A percentile compares a stretch with the other conserved stretches of the same genome.
These are phyloP conservation scores for Oryzias sinensis DNA, from an alignment of 2,797 vertebrate species.

Conservation along the genomic window DNA sequence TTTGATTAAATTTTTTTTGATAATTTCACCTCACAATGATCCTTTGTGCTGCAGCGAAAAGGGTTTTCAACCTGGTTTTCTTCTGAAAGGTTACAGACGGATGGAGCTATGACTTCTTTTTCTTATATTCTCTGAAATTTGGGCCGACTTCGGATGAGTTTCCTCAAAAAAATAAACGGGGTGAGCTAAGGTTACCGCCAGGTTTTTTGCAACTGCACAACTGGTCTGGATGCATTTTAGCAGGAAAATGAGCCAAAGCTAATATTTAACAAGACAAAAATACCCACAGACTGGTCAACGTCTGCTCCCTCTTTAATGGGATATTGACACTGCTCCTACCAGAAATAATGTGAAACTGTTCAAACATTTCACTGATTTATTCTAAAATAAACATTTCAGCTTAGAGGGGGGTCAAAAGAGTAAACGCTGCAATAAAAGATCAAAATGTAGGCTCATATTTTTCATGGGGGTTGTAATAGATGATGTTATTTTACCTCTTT, in stretches of 20 bases:
- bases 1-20: slow-evolving; percentile 26
- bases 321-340: slow-evolving; percentile 21
- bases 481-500: neutral
- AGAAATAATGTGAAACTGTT: slow-evolving; percentile 22
- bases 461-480: slow-evolving; percentile 12
- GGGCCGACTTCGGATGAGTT: slow-evolving; percentile 65
- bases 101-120: slow-evolving; percentile 58
- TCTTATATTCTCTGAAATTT: slow-evolving; percentile 63
- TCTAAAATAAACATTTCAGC: slow-evolving; percentile 31
- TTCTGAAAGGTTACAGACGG: slow-evolving; percentile 70
- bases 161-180: slow-evolving; percentile 30
- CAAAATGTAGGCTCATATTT: slow-evolving; percentile 11
- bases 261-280: slow-evolving; percentile 36
- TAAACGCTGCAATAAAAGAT: slow-evolving; percentile 23
- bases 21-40: slow-evolving; percentile 5
- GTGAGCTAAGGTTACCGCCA: slow-evolving; percentile 67
- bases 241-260: slow-evolving; percentile 32
- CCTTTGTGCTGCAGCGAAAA: slow-evolving; percentile 4
- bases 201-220: slow-evolving; percentile 29
- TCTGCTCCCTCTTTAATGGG: slow-evolving; percentile 11
- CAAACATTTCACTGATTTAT: slow-evolving; percentile 16
- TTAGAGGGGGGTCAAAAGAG: slow-evolving; percentile 4
- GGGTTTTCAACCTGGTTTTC: slow-evolving; percentile 36
- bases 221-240: slow-evolving; percentile 22
- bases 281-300: slow-evolving; percentile 22